Base-by-base conservation (phyloP, 2,113 vertebrate species). In the Caracal caracal region DNA sequence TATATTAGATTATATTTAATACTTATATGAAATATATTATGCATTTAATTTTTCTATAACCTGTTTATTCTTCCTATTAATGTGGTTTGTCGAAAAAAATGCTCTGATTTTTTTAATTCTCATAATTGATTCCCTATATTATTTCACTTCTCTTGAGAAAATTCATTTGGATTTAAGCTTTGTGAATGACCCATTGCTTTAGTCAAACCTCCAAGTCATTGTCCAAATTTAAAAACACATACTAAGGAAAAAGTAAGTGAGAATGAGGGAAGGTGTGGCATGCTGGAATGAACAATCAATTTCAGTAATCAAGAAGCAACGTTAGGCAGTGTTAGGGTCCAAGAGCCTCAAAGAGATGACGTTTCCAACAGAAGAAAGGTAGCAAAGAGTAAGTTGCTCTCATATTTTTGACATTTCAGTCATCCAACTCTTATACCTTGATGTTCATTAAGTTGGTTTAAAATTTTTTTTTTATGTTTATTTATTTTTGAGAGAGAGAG, bases 141-240 rank as follows among this genome's bases (percentile, higher is more conserved):
- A 80, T 70, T 84, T 87, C 26, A 78, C 82, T 94, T 73, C 33
- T n/a, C 33, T 59, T 78, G 26, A 78, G 51, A 93, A 81, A 71
- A 76, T 59, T 24, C 51, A 82, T 73, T 90, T 90, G 10, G 4
- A 81, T 37, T 83, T 63, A 59, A 86, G 51, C 12, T 88, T 85
- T 71, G 43, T 35, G 51, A 88, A 71, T 91, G 49, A 63, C 35
- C 15, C 85, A 51, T 81, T 84, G 75, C 40, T 63, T 37, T 85
- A 75, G 28, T 70, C 40, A 75, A 88, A 59, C n/a, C 47, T n/a
- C 28, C 4, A 61, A 53, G 51, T 47, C 13, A 66, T 94, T 93
- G 59, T 24, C 84, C 75, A 90, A 94, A 75, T 15, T 51, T 15
- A 79, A 17, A 93, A 86, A 65, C 2, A 87, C n/a, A 47, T 78